Base-by-base conservation (phyloP, 2,888 invertebrate species). In the Lottia gigantea region DNA sequence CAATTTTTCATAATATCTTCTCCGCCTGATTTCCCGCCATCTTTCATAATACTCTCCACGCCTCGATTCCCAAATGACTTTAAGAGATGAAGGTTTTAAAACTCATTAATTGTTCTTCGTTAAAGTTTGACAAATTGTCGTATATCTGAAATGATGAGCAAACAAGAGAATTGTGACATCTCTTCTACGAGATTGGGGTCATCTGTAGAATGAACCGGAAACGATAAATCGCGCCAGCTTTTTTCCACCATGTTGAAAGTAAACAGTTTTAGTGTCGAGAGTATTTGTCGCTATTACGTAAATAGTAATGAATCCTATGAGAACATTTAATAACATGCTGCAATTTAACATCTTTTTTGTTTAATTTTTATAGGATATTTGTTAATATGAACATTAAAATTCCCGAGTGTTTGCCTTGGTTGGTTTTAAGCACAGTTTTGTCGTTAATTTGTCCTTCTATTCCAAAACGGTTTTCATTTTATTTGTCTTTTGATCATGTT, bases 71-170 rank as follows among this genome's bases (percentile, higher is more conserved):
- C 23, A 55, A 55, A 55, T 55, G 55, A 55, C 19, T 55, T 55
- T 55, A 55, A 23, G 55, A 55, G 55, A 55, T 55, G 55, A 55
- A 55, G 23, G 55, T 55, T 55, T 55, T 55, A 55, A 55, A 55
- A 23, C 55, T 55, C 55, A 23, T 55, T 55, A 55, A 55, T 55
- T 55, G 19, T 55, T 23, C 55, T 23, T 55, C 19, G 19, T 55
- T 23, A 23, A 55, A 23, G 55, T 55, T 55, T 55, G 55, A 55
- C 55, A 55, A 55, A 55, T 55, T 55, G 55, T 55, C 55, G 55
- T 55, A 55, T 55, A 55, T 55, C 23, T 55, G 19, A 55, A 55
- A 55, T 55, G 55, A 55, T 23, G 19, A 19, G 55, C 55, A 23
- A 12, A 23, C 19, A 23, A 55, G 19, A 23, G 23, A 23, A 55